These are phyloP conservation scores for Cataglyphis rosenhaueri DNA, from an alignment of 2,888 invertebrate species.

Conservation along the genomic window DNA sequence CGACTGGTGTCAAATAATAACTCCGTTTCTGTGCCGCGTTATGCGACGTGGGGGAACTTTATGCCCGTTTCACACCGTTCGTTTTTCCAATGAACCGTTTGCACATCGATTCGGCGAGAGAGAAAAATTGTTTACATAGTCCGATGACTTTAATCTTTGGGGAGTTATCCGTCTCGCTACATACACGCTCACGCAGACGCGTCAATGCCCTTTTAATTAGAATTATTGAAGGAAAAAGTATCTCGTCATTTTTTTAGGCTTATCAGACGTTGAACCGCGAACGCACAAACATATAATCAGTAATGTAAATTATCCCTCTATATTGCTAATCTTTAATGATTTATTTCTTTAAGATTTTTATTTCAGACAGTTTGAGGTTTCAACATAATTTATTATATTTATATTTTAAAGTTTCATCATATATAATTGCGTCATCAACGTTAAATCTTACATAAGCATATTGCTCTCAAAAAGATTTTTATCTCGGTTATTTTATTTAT, in stretches of 20 bases:
- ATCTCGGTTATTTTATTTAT: not conserved
- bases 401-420: not conserved
- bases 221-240: conserved; percentile 30
- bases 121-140: conserved; percentile 55
- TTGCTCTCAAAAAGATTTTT: conserved; percentile 17
- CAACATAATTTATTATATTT: not conserved
- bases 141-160: conserved; percentile 42
- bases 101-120: conserved; percentile 44
- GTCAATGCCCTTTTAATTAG: conserved; percentile 44
- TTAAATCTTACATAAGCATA: not conserved
- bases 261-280: conserved; percentile 39
- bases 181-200: conserved; percentile 37
- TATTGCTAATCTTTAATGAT: not conserved
- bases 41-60: conserved; percentile 12
- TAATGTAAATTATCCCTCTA: conserved; percentile 16
- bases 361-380: not conserved
- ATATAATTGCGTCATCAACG: not conserved
- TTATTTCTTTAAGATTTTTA: conserved; percentile 27
- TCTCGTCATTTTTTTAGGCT: conserved; percentile 11
- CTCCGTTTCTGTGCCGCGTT: conserved; percentile 49
- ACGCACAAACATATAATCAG: conserved; percentile 11
- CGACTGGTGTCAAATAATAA: conserved; percentile 61
- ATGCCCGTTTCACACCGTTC: conserved; percentile 44
- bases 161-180: not conserved
- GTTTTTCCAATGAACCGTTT: conserved; percentile 49